A percentile compares a stretch with the other conserved stretches of the same genome.
Evolutionary conservation across 2,113 vertebrate species (phyloP).

Genomic region (Plecotus auritus): DNA sequence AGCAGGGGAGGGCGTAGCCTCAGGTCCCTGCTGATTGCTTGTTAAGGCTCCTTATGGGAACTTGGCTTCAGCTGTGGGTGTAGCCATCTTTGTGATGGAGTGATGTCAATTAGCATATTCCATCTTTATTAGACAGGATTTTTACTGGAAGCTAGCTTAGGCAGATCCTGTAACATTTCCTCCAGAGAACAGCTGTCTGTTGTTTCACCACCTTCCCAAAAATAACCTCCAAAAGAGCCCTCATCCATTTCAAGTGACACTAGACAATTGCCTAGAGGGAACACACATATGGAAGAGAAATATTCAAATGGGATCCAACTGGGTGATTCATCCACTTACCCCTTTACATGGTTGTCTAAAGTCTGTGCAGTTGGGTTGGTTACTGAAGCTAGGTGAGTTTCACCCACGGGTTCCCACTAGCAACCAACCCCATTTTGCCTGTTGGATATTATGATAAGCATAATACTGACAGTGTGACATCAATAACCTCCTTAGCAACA

Average conservation of each 20-base stretch:
- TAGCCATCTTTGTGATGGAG: too few species aligned
- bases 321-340: conserved; percentile 56
- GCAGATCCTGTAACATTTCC: conserved; percentile 46
- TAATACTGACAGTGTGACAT: conserved; percentile 61
- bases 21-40: too few species aligned
- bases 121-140: too few species aligned
- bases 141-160: background rate
- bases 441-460: background rate
- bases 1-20: too few species aligned
- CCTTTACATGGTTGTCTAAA: conserved; percentile 48
- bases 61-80: too few species aligned
- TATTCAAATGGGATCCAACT: conserved; percentile 41
- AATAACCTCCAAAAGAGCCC: conserved; percentile 64
- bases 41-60: too few species aligned
- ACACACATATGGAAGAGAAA: conserved; percentile 51
- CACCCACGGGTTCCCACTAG: background rate
- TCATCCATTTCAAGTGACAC: conserved; percentile 69
- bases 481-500: conserved; percentile 42
- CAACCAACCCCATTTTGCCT: conserved; percentile 21
- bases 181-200: conserved; percentile 60
- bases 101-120: too few species aligned
- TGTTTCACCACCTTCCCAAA: conserved; percentile 46
- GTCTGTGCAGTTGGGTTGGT: conserved; percentile 4
- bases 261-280: conserved; percentile 60
- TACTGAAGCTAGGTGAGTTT: background rate